Percentiles rank a stretch among this genome's conserved stretches.
Evolutionary conservation across 2,888 invertebrate genomes (phyloP).

Genomic region (Yponomeuta malinellus): DNA sequence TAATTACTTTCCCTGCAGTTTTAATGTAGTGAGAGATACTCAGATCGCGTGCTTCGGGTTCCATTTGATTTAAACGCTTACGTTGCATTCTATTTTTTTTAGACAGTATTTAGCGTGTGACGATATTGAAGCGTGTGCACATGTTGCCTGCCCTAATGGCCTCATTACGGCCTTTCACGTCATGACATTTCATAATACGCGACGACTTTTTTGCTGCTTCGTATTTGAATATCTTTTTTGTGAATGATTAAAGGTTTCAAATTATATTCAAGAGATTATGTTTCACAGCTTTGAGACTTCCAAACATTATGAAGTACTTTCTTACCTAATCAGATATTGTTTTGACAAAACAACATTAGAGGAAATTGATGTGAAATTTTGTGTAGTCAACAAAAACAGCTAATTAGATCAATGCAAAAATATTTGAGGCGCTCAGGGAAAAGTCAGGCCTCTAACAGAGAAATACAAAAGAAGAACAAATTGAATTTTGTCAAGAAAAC

Average conservation of each 20-base stretch:
- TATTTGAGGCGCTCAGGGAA: neutral
- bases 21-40: neutral
- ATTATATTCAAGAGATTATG: neutral
- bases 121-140: conserved; percentile 45
- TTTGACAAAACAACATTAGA: no score
- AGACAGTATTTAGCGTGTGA: conserved; percentile 32
- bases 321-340: no score
- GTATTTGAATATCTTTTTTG: neutral
- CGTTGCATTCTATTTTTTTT: conserved; percentile 47
- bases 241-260: neutral
- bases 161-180: conserved; percentile 29
- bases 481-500: conserved; percentile 3
- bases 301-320: no score
- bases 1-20: neutral
- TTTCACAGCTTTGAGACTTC: neutral
- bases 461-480: neutral
- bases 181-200: conserved; percentile 1
- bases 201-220: neutral
- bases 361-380: no score
- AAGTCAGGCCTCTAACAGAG: neutral
- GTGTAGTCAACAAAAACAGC: neutral
- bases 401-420: neutral
- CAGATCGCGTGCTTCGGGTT: neutral
- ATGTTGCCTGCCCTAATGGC: conserved; percentile 29
- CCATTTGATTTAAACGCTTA: conserved; percentile 38